Evolutionary conservation across 2,888 invertebrate species (phyloP).

Genomic region (Andrena dorsata): DNA sequence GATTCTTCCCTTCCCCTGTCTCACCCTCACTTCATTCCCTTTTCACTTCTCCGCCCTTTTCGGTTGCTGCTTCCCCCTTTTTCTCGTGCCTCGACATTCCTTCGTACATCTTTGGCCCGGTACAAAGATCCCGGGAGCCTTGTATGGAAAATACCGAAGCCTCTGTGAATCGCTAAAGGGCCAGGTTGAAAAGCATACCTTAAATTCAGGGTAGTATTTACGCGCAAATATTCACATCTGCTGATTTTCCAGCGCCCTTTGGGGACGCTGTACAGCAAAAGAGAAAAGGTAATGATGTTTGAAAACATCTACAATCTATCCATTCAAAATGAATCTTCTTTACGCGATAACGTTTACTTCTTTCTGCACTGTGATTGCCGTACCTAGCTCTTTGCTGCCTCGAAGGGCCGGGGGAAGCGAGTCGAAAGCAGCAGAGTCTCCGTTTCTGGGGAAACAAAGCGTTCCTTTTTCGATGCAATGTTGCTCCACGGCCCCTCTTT

Average conservation of each 20-base stretch:
- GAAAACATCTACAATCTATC: background rate
- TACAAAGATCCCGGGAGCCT: slow-evolving; percentile 46
- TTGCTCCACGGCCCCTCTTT: slow-evolving; percentile 1
- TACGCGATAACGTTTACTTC: no score
- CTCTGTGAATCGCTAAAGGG: slow-evolving; percentile 44
- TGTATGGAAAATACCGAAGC: slow-evolving; percentile 64
- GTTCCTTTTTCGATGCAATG: slow-evolving; percentile 7
- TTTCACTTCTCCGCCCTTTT: slow-evolving; percentile 20
- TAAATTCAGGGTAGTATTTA: slow-evolving; percentile 52
- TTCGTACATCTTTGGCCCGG: slow-evolving; percentile 46
- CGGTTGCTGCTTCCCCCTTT: slow-evolving; percentile 28
- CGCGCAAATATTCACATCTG: slow-evolving; percentile 40
- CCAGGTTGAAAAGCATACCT: slow-evolving; percentile 49
- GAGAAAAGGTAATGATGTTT: background rate
- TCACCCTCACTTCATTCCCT: slow-evolving; percentile 10
- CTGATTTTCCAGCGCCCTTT: slow-evolving; percentile 13
- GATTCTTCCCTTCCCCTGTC: background rate
- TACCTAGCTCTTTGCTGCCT: no score
- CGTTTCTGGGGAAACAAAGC: background rate
- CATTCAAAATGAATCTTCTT: background rate
- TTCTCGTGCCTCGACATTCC: slow-evolving; percentile 39
- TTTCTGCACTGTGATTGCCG: no score
- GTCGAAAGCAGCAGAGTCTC: background rate
- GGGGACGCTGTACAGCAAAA: background rate
- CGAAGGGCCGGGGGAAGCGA: no score